Base-by-base conservation (phyloP, 2,888 invertebrate genomes). In the Cephonodes hylas region DNA sequence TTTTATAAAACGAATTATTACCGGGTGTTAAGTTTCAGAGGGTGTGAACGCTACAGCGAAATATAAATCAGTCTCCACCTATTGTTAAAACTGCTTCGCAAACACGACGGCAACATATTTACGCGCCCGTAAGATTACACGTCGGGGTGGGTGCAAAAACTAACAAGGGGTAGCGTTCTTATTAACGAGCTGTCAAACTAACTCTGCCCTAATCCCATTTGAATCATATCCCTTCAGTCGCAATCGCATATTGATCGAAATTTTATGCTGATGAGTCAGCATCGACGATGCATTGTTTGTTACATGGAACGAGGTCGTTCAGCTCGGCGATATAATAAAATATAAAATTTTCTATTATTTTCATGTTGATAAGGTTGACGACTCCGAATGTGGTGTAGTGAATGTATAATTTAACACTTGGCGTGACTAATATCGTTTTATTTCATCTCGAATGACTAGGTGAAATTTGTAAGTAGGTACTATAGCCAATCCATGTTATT, bases 141-240 rank as follows among this genome's bases (percentile, higher is more conserved):
- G 60, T 67, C 75, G 78, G 87, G 88, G 85, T 80, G 79, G 79
- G 86, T 84, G 86, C 83, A 79, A 84, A 27, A 86, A 88, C 85
- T 85, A 90, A 88, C 88, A 86, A 82, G 90, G 89, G 90, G 88
- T 79, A 81, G 81, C 73, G 76, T 81, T 82, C 84, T 88, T 89
- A 91, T 90, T 90, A 90, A 89, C 86, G 84, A 77, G 78, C 85
- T 80, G 88, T 87, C 90, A 86, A 83, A 88, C 83, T 76, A 76
- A 77, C 82, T 79, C 76, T 81, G 81, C 84, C 79, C 77, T 83
- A 85, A 88, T 87, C 84, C 82, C 65, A 74, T 81, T 77, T 83
- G 81, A 85, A 80, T 83, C 77, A 84, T 81, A 77, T 74, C 75
- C 80, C 69, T 72, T 73, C 76, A 70, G 73, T 78, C 74, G 71